phyloP scores from a whole-genome alignment of 2,797 vertebrate genomes.

The Balearica regulorum region DNA sequence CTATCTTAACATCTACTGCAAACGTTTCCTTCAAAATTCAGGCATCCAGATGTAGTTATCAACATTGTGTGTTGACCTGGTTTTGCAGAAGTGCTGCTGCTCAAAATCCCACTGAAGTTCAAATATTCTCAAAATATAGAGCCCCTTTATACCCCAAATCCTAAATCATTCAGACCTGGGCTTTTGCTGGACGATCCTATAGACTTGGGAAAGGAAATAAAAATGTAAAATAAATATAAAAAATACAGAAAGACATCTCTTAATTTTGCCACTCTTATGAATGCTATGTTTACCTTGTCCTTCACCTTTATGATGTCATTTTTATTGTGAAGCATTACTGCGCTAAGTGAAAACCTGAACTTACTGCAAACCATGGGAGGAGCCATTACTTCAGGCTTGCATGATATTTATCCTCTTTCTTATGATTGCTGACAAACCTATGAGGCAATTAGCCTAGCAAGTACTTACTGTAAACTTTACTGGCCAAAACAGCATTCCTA shows the following conservation, averaged over 20 bases:
- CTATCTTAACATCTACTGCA: neutral
- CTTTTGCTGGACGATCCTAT: neutral
- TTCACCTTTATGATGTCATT: neutral
- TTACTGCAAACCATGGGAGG: neutral
- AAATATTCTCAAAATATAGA: neutral
- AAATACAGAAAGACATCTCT: neutral
- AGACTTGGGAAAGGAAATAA: neutral
- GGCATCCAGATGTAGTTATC: neutral
- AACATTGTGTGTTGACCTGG: neutral
- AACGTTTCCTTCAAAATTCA: neutral
- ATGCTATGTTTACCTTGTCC: neutral
- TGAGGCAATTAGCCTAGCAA: neutral
- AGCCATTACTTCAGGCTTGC: neutral
- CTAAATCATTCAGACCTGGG: neutral
- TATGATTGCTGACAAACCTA: neutral
- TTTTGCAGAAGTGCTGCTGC: neutral
- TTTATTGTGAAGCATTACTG: neutral
- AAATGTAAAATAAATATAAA: neutral
- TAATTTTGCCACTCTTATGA: neutral
- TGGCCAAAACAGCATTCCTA: neutral
- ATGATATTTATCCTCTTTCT: neutral
- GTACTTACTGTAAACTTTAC: neutral
- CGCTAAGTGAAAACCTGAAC: neutral
- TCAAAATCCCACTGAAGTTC: neutral
- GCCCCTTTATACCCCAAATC: neutral